Percentiles rank a stretch among this genome's conserved stretches.
Conservation (phyloP, 2,113 vertebrate species). For the Malurus cyaneus region DNA sequence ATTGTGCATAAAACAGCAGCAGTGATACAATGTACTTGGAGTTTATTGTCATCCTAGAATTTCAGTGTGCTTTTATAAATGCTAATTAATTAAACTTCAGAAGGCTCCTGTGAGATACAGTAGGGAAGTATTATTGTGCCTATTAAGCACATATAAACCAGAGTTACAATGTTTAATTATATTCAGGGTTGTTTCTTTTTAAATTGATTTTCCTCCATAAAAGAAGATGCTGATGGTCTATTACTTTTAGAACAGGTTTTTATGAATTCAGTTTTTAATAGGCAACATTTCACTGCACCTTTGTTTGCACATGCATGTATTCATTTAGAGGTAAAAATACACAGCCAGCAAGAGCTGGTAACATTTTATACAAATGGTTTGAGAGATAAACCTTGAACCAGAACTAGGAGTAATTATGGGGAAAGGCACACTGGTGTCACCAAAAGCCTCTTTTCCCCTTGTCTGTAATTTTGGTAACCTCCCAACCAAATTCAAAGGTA, state of each 20-base stretch:
- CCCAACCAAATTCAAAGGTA: neutral
- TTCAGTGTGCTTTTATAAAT: constrained; percentile 33
- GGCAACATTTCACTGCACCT: constrained; percentile 33
- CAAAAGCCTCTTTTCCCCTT: neutral
- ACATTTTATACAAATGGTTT: neutral
- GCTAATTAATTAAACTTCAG: constrained; percentile 55
- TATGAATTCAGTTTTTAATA: constrained; percentile 37
- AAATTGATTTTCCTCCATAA: constrained; percentile 51
- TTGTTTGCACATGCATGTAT: neutral
- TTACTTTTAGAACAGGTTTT: constrained; percentile 41
- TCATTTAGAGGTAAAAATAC: neutral
- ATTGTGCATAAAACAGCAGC: constrained; percentile 24
- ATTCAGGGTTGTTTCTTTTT: constrained; percentile 28
- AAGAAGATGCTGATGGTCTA: constrained; percentile 41
- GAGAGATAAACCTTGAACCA: neutral
- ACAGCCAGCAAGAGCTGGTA: neutral
- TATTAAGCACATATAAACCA: constrained; percentile 62
- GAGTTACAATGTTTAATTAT: constrained; percentile 50
- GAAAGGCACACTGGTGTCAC: neutral
- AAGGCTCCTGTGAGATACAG: constrained; percentile 44
- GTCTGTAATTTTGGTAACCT: neutral
- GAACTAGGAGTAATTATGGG: neutral
- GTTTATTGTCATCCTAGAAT: constrained; percentile 5
- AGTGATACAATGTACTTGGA: neutral
- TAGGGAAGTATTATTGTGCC: constrained; percentile 50